Base-by-base conservation (phyloP, 2,888 invertebrate genomes). In the Brachylomia viminalis region DNA sequence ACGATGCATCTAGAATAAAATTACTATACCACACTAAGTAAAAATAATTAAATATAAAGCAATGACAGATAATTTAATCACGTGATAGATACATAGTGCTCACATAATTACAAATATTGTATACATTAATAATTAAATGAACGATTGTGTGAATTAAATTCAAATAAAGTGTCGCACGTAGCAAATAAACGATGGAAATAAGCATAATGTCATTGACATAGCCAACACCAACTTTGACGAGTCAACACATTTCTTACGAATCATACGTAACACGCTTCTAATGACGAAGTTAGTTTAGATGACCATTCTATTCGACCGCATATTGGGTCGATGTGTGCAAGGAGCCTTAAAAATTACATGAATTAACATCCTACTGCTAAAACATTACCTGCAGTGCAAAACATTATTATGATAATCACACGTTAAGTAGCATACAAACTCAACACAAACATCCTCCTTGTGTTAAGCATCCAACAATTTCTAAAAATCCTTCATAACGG, bases 401-500 rank as follows among this genome's bases (percentile, higher is more conserved):
- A 3, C 17, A 59, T 30, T 5, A 23, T 54, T 10, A 27, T 33
- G 10, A n/a, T n/a, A 45, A 7, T 17, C 38, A 71, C 11, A 42
- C 30, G 13, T 42, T 58, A 45, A 23, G 17, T 23, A 59, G 33
- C 59, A 69, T 66, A 66, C 20, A 71, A 5, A 17, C 27, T 17
- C 0, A 5, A 47, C 27, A n/a, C 38, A 49, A 15, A 10, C 13
- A 64, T 42, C n/a, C 49, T 72, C 45, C 27, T 58, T 59, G 27
- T 45, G 1, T 3, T 20, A n/a, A 30, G 0, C n/a, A 23, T 1
- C 1, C 30, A 70, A n/a, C 66, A 64, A 38, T 45, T 49, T 42
- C 33, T 68, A 77, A 58, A 42, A 47, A 80, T 71, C 58, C 52
- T 62, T 59, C 33, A 56, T 30, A 68, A 30, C 13, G 15, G 23